phyloP scores from a whole-genome alignment of 2,113 vertebrate species.

The Etia nguti region DNA sequence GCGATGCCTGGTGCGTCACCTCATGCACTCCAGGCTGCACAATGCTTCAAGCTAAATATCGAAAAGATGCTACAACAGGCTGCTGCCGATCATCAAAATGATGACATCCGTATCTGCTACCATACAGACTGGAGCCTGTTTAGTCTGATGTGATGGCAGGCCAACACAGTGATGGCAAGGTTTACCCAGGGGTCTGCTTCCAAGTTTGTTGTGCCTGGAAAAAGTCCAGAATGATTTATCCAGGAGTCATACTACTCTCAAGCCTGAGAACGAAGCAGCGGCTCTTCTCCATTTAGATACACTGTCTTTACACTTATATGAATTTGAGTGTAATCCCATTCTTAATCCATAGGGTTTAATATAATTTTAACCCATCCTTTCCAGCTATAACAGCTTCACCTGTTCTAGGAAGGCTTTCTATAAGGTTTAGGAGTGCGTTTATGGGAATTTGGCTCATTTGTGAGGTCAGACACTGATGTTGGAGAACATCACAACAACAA shows the following conservation, averaged over 20 bases:
- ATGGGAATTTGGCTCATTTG: background rate
- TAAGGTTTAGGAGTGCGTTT: background rate
- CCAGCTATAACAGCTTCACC: background rate
- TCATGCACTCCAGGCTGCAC: background rate
- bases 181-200: background rate
- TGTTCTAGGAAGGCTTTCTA: background rate
- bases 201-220: background rate
- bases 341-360: background rate
- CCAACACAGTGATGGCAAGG: background rate
- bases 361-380: background rate
- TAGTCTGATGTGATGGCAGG: background rate
- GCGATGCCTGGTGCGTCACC: background rate
- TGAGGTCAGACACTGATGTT: background rate
- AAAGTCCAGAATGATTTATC: background rate
- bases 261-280: background rate
- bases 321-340: background rate
- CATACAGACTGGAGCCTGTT: background rate
- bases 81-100: background rate
- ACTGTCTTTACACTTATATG: background rate
- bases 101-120: background rate
- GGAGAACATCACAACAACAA: background rate
- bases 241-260: background rate
- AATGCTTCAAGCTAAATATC: background rate
- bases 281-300: background rate
- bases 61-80: background rate